These are phyloP conservation scores for Galaxea fascicularis DNA, from an alignment of 92 coral and sea anemone species.

Conservation along the genomic window DNA sequence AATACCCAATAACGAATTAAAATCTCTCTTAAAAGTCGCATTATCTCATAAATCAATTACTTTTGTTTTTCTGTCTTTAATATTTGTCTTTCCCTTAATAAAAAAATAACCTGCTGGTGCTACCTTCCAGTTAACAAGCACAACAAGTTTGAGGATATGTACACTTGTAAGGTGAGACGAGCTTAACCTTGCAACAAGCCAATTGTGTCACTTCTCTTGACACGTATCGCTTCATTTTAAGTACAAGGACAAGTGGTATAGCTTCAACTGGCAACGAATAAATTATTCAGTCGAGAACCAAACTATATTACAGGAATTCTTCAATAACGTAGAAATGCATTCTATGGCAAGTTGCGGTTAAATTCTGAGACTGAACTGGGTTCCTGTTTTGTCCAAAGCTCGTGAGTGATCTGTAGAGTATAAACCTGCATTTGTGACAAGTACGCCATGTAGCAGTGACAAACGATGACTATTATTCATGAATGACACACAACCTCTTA, in stretches of 20 bases:
- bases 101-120: neutral
- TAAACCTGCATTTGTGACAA: neutral
- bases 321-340: neutral
- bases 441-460: neutral
- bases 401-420: neutral
- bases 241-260: slow-evolving; percentile 36
- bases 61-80: no score
- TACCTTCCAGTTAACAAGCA: neutral
- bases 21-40: no score
- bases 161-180: neutral
- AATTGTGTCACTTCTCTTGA: slow-evolving; percentile 11
- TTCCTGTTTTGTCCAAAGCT: neutral
- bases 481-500: neutral
- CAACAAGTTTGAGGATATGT: slow-evolving; percentile 19
- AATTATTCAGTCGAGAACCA: slow-evolving; percentile 15
- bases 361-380: neutral
- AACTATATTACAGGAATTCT: neutral
- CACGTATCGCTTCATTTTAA: slow-evolving; percentile 2
- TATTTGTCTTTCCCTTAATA: no score
- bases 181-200: slow-evolving; percentile 1
- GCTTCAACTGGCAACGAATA: neutral
- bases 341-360: no score
- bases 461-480: neutral
- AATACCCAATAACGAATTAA: no score
- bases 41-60: no score